Evolutionary conservation across 2,888 invertebrate genomes (phyloP).

Genomic region (Endomychus coccineus): DNA sequence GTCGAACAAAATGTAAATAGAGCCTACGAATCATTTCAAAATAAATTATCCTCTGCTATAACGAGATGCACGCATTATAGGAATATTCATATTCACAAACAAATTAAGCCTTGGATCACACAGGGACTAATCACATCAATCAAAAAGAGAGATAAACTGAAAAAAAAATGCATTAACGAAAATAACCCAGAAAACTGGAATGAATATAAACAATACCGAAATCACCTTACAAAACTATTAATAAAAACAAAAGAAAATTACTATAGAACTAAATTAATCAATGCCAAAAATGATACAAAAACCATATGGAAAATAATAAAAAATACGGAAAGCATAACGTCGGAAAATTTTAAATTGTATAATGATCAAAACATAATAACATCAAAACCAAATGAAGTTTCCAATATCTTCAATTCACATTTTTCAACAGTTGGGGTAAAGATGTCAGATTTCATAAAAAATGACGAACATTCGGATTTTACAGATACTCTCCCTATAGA

Average conservation of each 20-base stretch:
- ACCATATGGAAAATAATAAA: constrained; percentile 2
- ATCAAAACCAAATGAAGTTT: no score
- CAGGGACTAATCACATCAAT: constrained; percentile 3
- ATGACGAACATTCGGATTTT: no score
- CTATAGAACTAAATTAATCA: constrained; percentile 1
- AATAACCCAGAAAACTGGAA: constrained; percentile 2
- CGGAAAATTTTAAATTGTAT: no score
- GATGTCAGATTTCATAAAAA: no score
- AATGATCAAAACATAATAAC: no score
- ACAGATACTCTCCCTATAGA: no score
- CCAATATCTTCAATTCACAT: no score
- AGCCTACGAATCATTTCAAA: neutral
- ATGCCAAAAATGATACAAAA: constrained; percentile 2
- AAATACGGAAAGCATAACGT: no score
- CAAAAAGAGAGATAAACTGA: constrained; percentile 6
- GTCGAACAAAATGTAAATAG: neutral
- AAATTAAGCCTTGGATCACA: constrained; percentile 8
- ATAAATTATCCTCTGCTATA: neutral
- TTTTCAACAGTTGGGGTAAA: no score
- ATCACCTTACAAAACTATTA: constrained; percentile 3
- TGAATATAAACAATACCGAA: constrained; percentile 1
- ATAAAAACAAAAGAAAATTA: constrained; percentile 1
- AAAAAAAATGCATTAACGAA: constrained; percentile 7
- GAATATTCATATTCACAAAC: constrained; percentile 3
- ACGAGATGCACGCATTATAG: neutral